Conservation (phyloP, 2,888 invertebrate genomes). For the Pachymerium ferrugineum region DNA sequence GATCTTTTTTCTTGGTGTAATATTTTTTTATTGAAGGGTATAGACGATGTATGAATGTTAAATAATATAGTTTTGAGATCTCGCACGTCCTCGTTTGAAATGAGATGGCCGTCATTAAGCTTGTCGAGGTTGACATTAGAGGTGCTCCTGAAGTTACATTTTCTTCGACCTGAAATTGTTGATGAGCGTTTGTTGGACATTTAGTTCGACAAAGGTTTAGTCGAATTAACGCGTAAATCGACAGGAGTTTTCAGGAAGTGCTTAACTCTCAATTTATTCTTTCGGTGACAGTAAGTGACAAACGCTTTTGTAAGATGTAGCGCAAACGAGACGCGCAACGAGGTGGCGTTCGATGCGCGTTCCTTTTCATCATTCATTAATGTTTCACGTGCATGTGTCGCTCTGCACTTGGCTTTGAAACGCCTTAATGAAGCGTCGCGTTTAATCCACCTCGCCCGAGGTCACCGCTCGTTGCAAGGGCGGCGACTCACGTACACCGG, state of each 20-base stretch:
- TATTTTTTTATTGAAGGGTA: too few relatives aligned
- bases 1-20: not conserved
- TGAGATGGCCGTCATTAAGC: too few relatives aligned
- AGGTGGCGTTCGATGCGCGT: not conserved
- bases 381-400: constrained; percentile 14
- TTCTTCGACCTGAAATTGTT: too few relatives aligned
- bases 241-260: not conserved
- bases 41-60: too few relatives aligned
- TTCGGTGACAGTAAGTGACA: not conserved
- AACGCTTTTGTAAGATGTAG: not conserved
- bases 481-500: not conserved
- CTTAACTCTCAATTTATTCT: not conserved
- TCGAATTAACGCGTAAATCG: too few relatives aligned
- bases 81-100: too few relatives aligned
- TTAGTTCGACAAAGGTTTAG: too few relatives aligned
- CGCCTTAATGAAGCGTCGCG: constrained; percentile 18
- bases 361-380: constrained; percentile 21
- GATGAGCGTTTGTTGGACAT: too few relatives aligned
- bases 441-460: constrained; percentile 3
- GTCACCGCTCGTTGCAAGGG: not conserved
- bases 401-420: constrained; percentile 1
- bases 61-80: too few relatives aligned
- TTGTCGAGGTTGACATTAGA: too few relatives aligned
- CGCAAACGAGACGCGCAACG: not conserved
- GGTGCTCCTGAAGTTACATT: too few relatives aligned